Percentiles rank a stretch among this genome's conserved stretches.
phyloP scores from a whole-genome alignment of 1,140 invertebrate species.

The Luehdorfia chinensis region DNA sequence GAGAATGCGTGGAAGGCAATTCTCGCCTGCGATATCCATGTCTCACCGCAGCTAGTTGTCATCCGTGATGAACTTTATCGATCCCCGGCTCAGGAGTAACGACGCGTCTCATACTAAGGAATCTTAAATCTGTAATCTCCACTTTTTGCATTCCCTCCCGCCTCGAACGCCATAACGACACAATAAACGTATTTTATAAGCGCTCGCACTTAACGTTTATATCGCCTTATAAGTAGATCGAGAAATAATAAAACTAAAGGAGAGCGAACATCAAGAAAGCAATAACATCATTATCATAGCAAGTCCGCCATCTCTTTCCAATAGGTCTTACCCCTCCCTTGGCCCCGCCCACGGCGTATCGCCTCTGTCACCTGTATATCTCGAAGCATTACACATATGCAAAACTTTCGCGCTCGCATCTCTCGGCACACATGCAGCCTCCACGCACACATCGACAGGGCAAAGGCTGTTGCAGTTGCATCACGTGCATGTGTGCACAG shows the following conservation, averaged over 20 bases:
- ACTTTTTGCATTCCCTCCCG: constrained; percentile 59
- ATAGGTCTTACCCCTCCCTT: constrained; percentile 68
- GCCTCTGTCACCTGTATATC: constrained; percentile 73
- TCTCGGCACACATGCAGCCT: constrained; percentile 44
- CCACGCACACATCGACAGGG: constrained; percentile 29
- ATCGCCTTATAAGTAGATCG: constrained; percentile 76
- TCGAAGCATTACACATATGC: constrained; percentile 76
- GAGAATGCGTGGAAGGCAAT: constrained; percentile 6
- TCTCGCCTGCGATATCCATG: constrained; percentile 1
- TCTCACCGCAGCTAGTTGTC: constrained; percentile 32
- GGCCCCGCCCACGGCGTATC: constrained; percentile 71
- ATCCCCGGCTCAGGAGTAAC: constrained; percentile 29
- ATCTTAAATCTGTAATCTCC: constrained; percentile 61
- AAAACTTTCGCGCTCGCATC: constrained; percentile 70
- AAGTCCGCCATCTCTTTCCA: constrained; percentile 72
- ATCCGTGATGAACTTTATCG: constrained; percentile 51
- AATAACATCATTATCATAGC: constrained; percentile 77
- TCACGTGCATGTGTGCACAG: constrained; percentile 34
- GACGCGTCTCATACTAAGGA: constrained; percentile 33
- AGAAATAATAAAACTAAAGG: constrained; percentile 76
- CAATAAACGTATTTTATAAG: constrained; percentile 72
- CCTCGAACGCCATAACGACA: constrained; percentile 52
- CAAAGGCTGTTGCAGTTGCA: constrained; percentile 33
- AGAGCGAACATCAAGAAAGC: constrained; percentile 73
- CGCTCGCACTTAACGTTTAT: constrained; percentile 73